Evolutionary conservation across 30 jellyfish, hydroid and myxozoan species (phyloP).

Genomic region (Hydractinia symbiolongicarpus): DNA sequence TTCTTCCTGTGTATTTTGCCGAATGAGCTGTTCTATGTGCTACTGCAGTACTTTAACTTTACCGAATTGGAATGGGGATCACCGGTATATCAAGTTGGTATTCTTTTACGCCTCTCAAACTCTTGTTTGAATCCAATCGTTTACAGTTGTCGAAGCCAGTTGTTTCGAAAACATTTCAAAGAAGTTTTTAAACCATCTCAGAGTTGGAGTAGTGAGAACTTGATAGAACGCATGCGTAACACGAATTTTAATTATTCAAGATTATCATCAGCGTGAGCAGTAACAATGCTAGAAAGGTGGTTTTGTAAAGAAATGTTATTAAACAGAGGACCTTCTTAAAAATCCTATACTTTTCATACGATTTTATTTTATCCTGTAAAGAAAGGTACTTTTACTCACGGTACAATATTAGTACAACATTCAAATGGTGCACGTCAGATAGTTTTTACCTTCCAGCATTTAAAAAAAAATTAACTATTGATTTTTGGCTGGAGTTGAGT

Average conservation of each 20-base stretch:
- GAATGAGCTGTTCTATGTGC: slow-evolving; percentile 46
- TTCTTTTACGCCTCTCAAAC: slow-evolving; percentile 47
- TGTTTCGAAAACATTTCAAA: slow-evolving; percentile 34
- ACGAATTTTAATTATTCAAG: background rate
- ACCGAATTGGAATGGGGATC: slow-evolving; percentile 51
- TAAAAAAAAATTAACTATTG: no score
- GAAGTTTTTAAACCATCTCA: background rate
- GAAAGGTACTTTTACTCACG: no score
- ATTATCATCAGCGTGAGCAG: background rate
- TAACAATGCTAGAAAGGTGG: no score
- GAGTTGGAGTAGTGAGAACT: background rate
- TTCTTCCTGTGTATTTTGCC: slow-evolving; percentile 74
- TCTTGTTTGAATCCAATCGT: slow-evolving; percentile 74
- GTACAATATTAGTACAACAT: no score
- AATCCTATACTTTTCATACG: no score
- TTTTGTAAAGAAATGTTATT: no score
- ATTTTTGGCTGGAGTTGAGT: no score
- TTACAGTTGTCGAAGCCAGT: slow-evolving; percentile 65
- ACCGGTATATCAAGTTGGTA: slow-evolving; percentile 44
- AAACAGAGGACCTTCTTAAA: no score
- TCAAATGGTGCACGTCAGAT: no score
- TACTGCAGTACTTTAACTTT: slow-evolving; percentile 12
- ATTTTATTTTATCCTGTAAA: no score
- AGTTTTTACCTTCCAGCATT: no score
- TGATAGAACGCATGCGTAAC: background rate